Percentiles rank a stretch among this genome's conserved stretches.
Conservation (phyloP, 2,113 vertebrate genomes). For the Dolichotis patagonum region DNA sequence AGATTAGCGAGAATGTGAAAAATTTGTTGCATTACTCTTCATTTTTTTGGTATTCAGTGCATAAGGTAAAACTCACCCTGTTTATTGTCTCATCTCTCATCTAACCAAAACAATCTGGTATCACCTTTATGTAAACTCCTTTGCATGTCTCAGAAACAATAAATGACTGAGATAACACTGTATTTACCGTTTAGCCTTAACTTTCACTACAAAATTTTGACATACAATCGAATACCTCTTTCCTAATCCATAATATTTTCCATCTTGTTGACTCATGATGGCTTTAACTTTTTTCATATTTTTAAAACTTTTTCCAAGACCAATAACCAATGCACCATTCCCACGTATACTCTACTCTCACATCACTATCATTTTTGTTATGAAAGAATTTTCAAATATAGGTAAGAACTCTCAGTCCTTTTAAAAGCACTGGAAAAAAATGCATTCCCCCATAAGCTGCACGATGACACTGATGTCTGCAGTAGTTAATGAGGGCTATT, state of each 20-base stretch:
- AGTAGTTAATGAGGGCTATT: neutral
- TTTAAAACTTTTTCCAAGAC: neutral
- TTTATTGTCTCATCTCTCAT: neutral
- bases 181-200: neutral
- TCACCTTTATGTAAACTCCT: neutral
- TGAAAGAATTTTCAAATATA: neutral
- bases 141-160: neutral
- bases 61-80: neutral
- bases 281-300: neutral
- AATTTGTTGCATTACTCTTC: neutral
- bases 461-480: neutral
- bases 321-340: neutral
- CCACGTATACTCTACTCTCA: neutral
- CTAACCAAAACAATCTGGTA: neutral
- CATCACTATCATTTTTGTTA: neutral
- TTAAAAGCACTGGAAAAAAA: neutral
- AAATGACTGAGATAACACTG: neutral
- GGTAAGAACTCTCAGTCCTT: neutral
- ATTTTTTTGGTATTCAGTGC: neutral
- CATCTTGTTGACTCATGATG: neutral
- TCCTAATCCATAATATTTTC: neutral
- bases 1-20: neutral
- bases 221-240: neutral
- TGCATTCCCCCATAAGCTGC: neutral
- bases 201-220: neutral